These are phyloP conservation scores for Drosophila nannoptera DNA, from an alignment of 1,140 invertebrate species.

Conservation along the genomic window DNA sequence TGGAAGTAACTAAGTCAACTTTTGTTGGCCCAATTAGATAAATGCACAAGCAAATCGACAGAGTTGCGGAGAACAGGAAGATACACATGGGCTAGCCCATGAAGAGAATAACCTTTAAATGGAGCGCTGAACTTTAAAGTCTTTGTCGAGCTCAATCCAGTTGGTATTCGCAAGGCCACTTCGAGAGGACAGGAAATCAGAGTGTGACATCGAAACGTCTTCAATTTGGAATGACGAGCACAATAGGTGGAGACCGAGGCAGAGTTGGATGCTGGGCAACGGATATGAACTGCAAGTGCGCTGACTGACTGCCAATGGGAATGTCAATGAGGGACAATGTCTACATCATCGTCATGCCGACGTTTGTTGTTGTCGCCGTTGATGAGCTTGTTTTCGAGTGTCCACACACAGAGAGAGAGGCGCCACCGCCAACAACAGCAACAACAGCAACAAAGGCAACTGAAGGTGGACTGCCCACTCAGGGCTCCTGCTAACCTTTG, in stretches of 20 bases:
- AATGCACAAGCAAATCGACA: not conserved
- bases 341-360: slow-evolving; percentile 47
- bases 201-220: slow-evolving; percentile 47
- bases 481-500: slow-evolving; percentile 51
- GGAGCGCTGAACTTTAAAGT: slow-evolving; percentile 14
- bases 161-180: slow-evolving; percentile 12
- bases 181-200: slow-evolving; percentile 42
- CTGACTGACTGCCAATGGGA: slow-evolving; percentile 23
- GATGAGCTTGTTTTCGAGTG: slow-evolving; percentile 63
- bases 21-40: not conserved
- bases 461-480: slow-evolving; percentile 6
- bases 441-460: not conserved
- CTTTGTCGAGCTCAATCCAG: slow-evolving; percentile 25
- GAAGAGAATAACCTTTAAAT: not conserved
- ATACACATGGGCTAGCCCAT: not conserved
- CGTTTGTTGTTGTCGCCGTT: slow-evolving; percentile 44
- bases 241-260: slow-evolving; percentile 24
- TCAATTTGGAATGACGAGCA: slow-evolving; percentile 39
- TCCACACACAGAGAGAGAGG: slow-evolving; percentile 38
- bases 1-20: not conserved
- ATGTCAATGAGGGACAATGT: slow-evolving; percentile 6
- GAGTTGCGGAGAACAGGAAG: not conserved
- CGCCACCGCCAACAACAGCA: not conserved
- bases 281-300: slow-evolving; percentile 50
- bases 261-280: not conserved